These are phyloP conservation scores for Neosilurus mollespiculum DNA, from an alignment of 2,797 vertebrate species.

Conservation along the genomic window DNA sequence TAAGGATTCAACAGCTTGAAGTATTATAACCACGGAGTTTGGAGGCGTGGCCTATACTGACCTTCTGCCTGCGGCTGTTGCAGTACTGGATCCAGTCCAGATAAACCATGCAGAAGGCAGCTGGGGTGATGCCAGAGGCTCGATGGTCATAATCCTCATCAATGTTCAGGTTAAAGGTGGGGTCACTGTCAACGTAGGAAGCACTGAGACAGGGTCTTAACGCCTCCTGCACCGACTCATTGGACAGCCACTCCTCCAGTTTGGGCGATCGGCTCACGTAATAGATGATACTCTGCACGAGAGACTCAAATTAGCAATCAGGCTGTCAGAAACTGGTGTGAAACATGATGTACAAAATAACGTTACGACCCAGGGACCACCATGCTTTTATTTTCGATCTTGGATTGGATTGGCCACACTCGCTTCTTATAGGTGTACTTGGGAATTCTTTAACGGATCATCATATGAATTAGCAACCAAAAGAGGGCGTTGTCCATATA, in stretches of 20 bases:
- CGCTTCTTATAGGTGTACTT: no score
- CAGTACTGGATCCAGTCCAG: constrained; percentile 98
- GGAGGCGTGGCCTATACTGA: constrained; percentile 17
- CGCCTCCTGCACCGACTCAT: constrained; percentile 94
- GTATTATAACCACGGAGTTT: not conserved
- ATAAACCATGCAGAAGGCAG: constrained; percentile 94
- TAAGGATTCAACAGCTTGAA: not conserved
- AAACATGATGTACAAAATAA: not conserved
- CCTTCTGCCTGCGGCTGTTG: constrained; percentile 80
- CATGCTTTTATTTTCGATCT: no score
- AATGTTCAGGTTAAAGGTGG: constrained; percentile 98
- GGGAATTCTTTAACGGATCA: no score
- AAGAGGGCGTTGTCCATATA: no score
- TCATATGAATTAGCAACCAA: no score
- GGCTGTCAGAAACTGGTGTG: not conserved
- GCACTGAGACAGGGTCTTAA: constrained; percentile 85
- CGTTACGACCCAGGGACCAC: no score
- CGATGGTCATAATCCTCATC: constrained; percentile 98
- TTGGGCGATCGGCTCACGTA: constrained; percentile 91
- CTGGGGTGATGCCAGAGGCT: constrained; percentile 91
- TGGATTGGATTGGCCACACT: no score
- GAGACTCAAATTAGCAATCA: constrained; percentile 17
- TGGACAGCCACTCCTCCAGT: constrained; percentile 95
- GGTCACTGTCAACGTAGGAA: constrained; percentile 95
- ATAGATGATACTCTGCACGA: constrained; percentile 91